Conservation (phyloP, 2,797 vertebrate species). For the Oreortyx pictus region DNA sequence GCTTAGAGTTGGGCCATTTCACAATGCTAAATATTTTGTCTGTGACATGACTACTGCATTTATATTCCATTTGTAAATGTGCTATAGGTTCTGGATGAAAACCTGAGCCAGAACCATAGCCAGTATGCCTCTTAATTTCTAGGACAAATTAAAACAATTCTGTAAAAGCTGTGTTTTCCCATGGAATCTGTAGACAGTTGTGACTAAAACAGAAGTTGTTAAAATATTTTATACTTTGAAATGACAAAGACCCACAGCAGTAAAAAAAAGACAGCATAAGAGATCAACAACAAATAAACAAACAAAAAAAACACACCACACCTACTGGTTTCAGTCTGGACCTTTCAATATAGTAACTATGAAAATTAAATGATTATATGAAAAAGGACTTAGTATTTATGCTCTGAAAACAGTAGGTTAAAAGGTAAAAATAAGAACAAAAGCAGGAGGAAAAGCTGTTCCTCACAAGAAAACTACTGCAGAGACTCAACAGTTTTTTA, state of each 20-base stretch:
- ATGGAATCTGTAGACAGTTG: neutral
- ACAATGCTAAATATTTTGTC: neutral
- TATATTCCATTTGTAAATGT: neutral
- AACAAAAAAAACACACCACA: neutral
- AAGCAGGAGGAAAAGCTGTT: neutral
- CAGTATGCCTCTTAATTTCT: neutral
- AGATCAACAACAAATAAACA: neutral
- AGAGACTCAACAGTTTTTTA: neutral
- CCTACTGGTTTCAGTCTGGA: neutral
- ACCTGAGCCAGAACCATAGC: neutral
- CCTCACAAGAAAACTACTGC: neutral
- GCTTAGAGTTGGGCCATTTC: neutral
- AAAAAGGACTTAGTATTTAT: neutral
- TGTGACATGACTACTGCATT: neutral
- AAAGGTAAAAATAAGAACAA: neutral
- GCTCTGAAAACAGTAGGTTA: neutral
- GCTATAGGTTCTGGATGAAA: neutral
- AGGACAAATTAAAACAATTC: neutral
- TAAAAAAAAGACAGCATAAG: neutral
- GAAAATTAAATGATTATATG: neutral
- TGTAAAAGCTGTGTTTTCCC: neutral
- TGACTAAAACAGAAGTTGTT: neutral
- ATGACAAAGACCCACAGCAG: neutral
- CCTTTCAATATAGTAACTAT: neutral
- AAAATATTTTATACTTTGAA: neutral